Base-by-base conservation (phyloP, 37 sponge, comb jelly and placozoan species). In the Ephydatia muelleri region DNA sequence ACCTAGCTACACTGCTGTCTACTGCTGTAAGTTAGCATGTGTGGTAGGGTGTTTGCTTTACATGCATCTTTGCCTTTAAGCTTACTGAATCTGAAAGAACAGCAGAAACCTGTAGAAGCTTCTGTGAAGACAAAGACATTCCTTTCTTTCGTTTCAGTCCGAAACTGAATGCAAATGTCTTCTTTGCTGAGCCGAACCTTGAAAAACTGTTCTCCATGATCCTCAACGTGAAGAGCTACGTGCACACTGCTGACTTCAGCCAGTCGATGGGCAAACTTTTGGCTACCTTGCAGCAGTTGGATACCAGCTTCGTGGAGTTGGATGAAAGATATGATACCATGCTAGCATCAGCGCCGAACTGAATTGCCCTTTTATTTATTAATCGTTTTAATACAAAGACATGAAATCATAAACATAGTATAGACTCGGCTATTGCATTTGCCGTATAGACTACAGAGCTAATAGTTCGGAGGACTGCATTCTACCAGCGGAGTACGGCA, bases 1-100 rank as follows among this genome's bases (percentile, higher is more conserved):
- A 79, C 32, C 64, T 79, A 21, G 27, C 64, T 32, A 79, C 80
- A 9, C 32, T 79, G 32, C 8, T 79, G 12, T 32, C 80, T 28
- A 79, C 33, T 49, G 80, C 80, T 33, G 80, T 79, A 49, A 79
- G 80, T 39, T 39, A 25, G 57, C 16, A 57, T 1, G 8, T 43
- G 4, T 43, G 4, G 47, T 43, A 11, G 4, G 47, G 47, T 8
- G 8, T 8, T 43, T 43, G 47, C 4, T 43, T 4, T 8, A 43
- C 8, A 43, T 43, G 47, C 47, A 43, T 43, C 4, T 43, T 43
- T 43, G 3, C 3, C 57, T 57, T 57, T 13, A 14, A 57, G 57
- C 57, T 57, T 19, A 57, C 57, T 57, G 57, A 57, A 57, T 57
- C 57, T 11, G 57, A 57, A 57, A 57, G 57, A 57, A 1, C 57